These are phyloP conservation scores for Diarsia mendica DNA, from an alignment of 2,888 invertebrate species.

Conservation along the genomic window DNA sequence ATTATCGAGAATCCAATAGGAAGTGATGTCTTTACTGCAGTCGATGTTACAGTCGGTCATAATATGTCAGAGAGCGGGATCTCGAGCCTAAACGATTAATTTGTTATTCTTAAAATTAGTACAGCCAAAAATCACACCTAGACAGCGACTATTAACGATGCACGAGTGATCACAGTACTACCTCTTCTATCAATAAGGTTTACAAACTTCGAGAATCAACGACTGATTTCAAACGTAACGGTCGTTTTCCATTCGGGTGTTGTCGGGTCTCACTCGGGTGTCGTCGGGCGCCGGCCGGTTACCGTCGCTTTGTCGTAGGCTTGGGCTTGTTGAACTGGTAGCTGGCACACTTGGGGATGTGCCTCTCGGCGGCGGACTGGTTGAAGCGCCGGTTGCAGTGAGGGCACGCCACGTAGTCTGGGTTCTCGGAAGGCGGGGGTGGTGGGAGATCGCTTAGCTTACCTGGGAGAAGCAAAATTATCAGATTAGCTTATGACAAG, in stretches of 20 bases:
- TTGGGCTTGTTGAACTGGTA: slow-evolving; percentile 95
- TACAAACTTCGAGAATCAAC: slow-evolving; percentile 7
- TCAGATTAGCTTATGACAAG: neutral
- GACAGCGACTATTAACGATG: slow-evolving; percentile 28
- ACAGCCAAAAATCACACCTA: slow-evolving; percentile 69
- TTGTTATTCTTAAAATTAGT: slow-evolving; percentile 63
- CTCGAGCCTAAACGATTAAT: slow-evolving; percentile 33
- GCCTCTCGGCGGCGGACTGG: slow-evolving; percentile 95
- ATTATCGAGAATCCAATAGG: slow-evolving; percentile 68
- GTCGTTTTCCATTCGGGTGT: slow-evolving; percentile 12
- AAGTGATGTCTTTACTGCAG: slow-evolving; percentile 35
- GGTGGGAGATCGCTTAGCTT: slow-evolving; percentile 96
- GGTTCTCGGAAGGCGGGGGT: slow-evolving; percentile 96
- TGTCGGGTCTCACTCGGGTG: slow-evolving; percentile 34
- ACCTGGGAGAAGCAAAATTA: slow-evolving; percentile 71
- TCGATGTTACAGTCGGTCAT: slow-evolving; percentile 49
- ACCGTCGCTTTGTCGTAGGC: slow-evolving; percentile 81
- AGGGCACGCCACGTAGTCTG: slow-evolving; percentile 97
- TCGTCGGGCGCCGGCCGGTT: slow-evolving; percentile 63
- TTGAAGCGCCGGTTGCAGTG: slow-evolving; percentile 97
- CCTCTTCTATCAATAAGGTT: slow-evolving; percentile 9
- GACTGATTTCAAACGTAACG: slow-evolving; percentile 37
- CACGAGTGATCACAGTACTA: slow-evolving; percentile 23
- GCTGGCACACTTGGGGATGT: slow-evolving; percentile 97
- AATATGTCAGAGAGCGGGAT: slow-evolving; percentile 18